Evolutionary conservation across 2,888 invertebrate genomes (phyloP).

Genomic region (Andrena dorsata): DNA sequence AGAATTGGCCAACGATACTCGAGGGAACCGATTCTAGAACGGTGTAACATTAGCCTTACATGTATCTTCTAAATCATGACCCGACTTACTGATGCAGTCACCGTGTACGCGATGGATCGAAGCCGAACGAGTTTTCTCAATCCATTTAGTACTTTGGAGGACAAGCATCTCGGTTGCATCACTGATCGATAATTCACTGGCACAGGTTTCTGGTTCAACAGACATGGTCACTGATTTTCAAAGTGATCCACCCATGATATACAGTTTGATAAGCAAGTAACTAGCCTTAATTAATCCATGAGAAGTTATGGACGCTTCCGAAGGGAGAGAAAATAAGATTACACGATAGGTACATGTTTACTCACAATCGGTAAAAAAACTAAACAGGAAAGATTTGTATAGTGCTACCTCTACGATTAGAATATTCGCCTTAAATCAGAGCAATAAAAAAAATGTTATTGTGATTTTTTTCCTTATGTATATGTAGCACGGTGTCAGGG

Average conservation of each 20-base stretch:
- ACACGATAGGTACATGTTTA: too few species aligned
- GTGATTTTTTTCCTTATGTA: conserved; percentile 9
- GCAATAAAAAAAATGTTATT: too few species aligned
- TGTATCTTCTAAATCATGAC: conserved; percentile 15
- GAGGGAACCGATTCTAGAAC: neutral
- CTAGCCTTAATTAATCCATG: conserved; percentile 50
- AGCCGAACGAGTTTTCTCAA: conserved; percentile 47
- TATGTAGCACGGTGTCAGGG: neutral
- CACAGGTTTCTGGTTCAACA: conserved; percentile 46
- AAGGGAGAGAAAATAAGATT: neutral
- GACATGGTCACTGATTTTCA: conserved; percentile 46
- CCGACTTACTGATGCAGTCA: conserved; percentile 13
- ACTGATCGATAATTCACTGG: conserved; percentile 57
- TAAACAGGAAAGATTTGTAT: neutral
- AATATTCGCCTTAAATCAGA: too few species aligned
- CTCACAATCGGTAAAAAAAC: neutral
- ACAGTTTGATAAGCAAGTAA: conserved; percentile 42
- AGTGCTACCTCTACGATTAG: neutral
- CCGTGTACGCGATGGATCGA: conserved; percentile 19
- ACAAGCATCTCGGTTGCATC: conserved; percentile 28
- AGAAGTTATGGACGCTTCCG: conserved; percentile 41
- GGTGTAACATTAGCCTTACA: conserved; percentile 9
- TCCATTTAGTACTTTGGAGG: conserved; percentile 46
- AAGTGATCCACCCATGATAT: conserved; percentile 51
- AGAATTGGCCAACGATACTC: neutral